Conservation (phyloP, 37 sponge, comb jelly and placozoan genomes). For the Geodia barretti region DNA sequence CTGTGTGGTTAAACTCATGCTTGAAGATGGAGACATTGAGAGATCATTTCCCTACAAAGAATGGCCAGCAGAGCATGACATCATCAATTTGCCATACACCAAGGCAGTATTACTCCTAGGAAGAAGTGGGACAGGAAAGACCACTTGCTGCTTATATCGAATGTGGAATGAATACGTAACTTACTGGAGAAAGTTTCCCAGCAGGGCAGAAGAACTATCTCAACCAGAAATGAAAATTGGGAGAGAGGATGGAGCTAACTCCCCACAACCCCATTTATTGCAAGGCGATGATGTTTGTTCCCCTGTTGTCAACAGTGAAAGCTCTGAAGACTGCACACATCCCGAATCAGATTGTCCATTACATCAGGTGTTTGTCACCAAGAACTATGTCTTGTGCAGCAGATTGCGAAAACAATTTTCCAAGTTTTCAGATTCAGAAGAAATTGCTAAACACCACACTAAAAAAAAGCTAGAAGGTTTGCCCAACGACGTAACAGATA, state of each 20-base stretch:
- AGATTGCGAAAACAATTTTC: conserved; percentile 75
- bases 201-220: background rate
- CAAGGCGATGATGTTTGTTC: too few species aligned
- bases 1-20: conserved; percentile 37
- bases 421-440: conserved; percentile 38
- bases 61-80: conserved; percentile 77
- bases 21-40: conserved; percentile 26
- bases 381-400: conserved; percentile 76
- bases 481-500: conserved; percentile 24
- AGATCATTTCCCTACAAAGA: conserved; percentile 67
- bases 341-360: conserved; percentile 18
- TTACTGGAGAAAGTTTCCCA: conserved; percentile 41
- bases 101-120: conserved; percentile 70
- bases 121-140: conserved; percentile 88
- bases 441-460: conserved; percentile 18
- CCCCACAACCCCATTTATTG: too few species aligned
- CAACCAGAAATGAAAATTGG: background rate
- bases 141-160: conserved; percentile 81
- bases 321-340: background rate
- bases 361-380: conserved; percentile 86
- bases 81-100: conserved; percentile 44
- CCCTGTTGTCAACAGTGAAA: too few species aligned
- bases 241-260: background rate
- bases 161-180: conserved; percentile 66
- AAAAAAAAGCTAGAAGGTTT: conserved; percentile 15